Percentiles rank a stretch among this genome's conserved stretches.
These are phyloP conservation scores for Formica aserva DNA, from an alignment of 2,888 invertebrate genomes.

Conservation along the genomic window DNA sequence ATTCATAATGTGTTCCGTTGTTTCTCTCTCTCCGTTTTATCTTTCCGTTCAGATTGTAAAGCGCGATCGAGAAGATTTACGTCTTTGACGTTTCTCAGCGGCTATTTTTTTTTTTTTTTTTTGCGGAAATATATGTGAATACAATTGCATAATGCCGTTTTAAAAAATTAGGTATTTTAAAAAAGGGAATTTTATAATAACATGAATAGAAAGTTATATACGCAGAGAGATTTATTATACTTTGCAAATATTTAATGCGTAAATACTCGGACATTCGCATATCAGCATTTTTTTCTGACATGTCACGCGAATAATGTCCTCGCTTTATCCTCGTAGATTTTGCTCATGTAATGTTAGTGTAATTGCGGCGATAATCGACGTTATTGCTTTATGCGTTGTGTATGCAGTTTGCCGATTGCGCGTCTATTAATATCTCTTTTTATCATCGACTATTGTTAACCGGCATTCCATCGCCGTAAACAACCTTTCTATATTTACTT, in stretches of 20 bases:
- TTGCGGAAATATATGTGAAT: not conserved
- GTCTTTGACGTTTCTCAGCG: not conserved
- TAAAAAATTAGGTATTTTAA: not conserved
- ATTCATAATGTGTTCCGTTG: conserved; percentile 9
- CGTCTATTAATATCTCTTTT: conserved; percentile 68
- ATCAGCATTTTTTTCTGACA: not conserved
- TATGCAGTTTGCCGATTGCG: not conserved
- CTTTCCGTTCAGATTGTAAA: not conserved
- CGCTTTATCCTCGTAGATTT: not conserved
- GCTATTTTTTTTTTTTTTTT: not conserved
- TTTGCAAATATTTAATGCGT: not conserved
- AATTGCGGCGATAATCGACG: not conserved
- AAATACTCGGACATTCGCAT: no score
- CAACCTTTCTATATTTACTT: conserved; percentile 66
- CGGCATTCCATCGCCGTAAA: conserved; percentile 58
- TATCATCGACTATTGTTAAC: conserved; percentile 63
- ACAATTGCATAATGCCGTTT: not conserved
- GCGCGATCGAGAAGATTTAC: not conserved
- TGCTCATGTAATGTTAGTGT: not conserved
- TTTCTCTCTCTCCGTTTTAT: not conserved
- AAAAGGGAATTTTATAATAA: not conserved
- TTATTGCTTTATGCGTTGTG: conserved; percentile 6
- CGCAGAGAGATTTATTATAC: not conserved
- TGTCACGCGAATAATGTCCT: not conserved
- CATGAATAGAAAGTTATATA: not conserved